Evolutionary conservation across 2,888 invertebrate genomes (phyloP).

Genomic region (Sinhomidia bicolor): DNA sequence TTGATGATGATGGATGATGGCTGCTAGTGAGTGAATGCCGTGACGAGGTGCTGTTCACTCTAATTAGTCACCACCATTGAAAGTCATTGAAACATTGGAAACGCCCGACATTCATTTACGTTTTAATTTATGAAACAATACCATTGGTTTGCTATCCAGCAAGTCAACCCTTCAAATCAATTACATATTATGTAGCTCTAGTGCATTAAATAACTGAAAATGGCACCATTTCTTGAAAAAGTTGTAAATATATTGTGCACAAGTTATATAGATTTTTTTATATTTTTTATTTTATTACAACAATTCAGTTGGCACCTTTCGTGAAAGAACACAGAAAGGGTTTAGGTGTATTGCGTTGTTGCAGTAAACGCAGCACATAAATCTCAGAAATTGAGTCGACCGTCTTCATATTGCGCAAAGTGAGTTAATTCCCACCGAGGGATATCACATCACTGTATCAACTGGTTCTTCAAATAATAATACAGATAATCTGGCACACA

Average conservation of each 20-base stretch:
- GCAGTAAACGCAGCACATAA: constrained; percentile 70
- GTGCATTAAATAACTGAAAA: neutral
- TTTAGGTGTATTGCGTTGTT: constrained; percentile 17
- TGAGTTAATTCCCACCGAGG: constrained; percentile 70
- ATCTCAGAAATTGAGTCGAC: constrained; percentile 71
- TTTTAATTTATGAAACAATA: too few species aligned
- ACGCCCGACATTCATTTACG: too few species aligned
- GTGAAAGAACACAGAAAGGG: neutral
- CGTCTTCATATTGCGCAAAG: constrained; percentile 71
- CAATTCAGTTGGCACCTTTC: neutral
- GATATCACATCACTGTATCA: constrained; percentile 53
- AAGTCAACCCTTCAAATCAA: too few species aligned
- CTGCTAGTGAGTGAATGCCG: constrained; percentile 36
- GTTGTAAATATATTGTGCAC: neutral
- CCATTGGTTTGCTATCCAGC: too few species aligned
- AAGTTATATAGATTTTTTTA: too few species aligned
- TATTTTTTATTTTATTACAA: neutral
- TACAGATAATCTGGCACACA: neutral
- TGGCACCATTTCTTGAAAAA: too few species aligned
- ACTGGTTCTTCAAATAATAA: constrained; percentile 21
- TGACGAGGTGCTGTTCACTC: neutral
- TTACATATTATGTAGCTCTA: too few species aligned
- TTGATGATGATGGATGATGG: constrained; percentile 68
- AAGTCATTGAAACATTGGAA: too few species aligned
- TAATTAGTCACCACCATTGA: constrained; percentile 42